Base-by-base conservation (phyloP, 2,797 vertebrate species). In the Enteromius radiatus region DNA sequence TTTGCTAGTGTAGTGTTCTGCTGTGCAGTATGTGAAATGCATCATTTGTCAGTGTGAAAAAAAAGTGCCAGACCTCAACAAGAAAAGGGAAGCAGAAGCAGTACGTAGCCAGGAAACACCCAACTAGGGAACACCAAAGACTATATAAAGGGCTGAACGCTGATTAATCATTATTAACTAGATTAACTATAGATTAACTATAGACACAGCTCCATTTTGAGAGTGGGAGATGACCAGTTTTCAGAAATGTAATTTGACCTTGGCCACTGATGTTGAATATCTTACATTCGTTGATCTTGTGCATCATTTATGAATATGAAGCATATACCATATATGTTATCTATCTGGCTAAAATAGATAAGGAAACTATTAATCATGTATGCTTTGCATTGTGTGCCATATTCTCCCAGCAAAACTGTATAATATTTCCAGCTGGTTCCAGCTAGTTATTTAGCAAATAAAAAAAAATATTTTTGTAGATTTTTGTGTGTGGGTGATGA, bases 21-120 rank as follows among this genome's bases (percentile, higher is more conserved):
- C 31, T 75, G 31, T 36, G 47, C 26, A 38, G 8, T 68, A 38
- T 47, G 52, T 54, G 45, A 74, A 63, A 81, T 43, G 23, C 61
- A 76, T 76, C 12, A 56, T 82, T 82, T 28, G 23, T 56, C 47
- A 15, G 70, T 65, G 28, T 65, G 41, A 11, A 28, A 23, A 56
- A 73, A 56, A 49, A 3, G 43, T 82, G 47, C 31, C 19, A 82
- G 80, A 75, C 61, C 15, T 45, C n/a, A 15, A 36, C 10, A 9
- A 19, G 61, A 26, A n/a, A 17, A 26, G 61, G 38, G 31, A 23
- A 52, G 43, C 17, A 63, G 75, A 61, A 64, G 45, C 26, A 47
- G 12, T 77, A 59, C 15, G 41, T 47, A 31, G 17, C 36, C 56
- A 77, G 38, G 75, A 43, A 43, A 63, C 75, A 45, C 38, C 41